phyloP scores from a whole-genome alignment of 1,140 invertebrate species.

The Acyrthosiphon pisum region DNA sequence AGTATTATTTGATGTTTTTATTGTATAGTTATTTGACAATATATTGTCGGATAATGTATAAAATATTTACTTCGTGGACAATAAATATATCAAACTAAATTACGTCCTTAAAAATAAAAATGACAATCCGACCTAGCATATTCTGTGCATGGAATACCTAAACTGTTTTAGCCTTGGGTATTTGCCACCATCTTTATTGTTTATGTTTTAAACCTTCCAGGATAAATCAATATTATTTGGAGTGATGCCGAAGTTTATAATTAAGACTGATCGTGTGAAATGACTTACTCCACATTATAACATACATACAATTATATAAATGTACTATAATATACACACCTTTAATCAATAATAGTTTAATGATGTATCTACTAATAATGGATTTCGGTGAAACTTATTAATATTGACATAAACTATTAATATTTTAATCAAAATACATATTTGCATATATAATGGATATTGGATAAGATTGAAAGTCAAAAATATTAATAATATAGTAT shows the following conservation, averaged over 20 bases:
- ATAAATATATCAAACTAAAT: neutral
- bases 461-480: neutral
- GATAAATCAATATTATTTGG: neutral
- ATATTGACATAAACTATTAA: neutral
- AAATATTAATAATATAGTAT: neutral
- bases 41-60: neutral
- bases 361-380: neutral
- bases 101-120: neutral
- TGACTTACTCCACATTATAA: neutral
- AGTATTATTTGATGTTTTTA: neutral
- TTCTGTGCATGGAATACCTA: neutral
- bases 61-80: neutral
- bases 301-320: neutral
- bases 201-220: neutral
- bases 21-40: neutral
- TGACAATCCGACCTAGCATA: too few relatives aligned
- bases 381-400: neutral
- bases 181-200: neutral
- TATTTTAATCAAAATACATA: neutral
- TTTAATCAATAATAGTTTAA: conserved; percentile 1
- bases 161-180: neutral
- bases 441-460: neutral
- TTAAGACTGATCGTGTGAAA: neutral
- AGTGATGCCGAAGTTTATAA: neutral
- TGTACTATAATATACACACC: neutral